A percentile compares a stretch with the other conserved stretches of the same genome.
These are phyloP conservation scores for Camelus dromedarius DNA, from an alignment of 2,113 vertebrate genomes.

Conservation along the genomic window DNA sequence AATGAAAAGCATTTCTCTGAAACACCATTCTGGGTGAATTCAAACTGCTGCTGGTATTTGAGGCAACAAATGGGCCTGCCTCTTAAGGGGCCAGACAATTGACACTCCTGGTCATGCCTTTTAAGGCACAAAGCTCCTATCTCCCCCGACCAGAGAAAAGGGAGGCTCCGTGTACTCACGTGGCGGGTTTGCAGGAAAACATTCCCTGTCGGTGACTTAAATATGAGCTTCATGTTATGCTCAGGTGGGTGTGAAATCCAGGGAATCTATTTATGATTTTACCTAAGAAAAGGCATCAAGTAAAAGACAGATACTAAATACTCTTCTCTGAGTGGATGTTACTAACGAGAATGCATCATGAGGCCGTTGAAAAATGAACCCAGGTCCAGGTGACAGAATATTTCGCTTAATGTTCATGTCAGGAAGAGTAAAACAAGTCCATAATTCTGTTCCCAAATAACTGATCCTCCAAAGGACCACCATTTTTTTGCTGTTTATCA, in stretches of 20 bases:
- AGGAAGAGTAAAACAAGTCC: neutral
- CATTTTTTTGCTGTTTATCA: neutral
- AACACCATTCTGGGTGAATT: neutral
- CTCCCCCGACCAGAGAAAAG: neutral
- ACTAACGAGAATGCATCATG: neutral
- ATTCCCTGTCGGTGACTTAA: neutral
- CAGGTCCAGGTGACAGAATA: neutral
- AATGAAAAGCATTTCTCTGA: neutral
- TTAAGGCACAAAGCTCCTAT: neutral
- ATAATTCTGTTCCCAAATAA: neutral
- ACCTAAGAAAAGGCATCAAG: conserved; percentile 7
- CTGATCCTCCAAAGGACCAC: neutral
- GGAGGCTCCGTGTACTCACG: neutral
- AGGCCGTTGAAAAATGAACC: conserved; percentile 24
- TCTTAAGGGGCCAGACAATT: neutral
- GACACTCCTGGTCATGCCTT: neutral
- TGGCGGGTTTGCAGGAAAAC: neutral
- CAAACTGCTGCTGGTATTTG: neutral
- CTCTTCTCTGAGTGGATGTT: conserved; percentile 2
- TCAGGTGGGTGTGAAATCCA: conserved; percentile 56
- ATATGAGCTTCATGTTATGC: conserved; percentile 35
- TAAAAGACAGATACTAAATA: neutral
- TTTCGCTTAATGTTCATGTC: neutral
- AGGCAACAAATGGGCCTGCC: neutral
- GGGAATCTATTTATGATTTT: conserved; percentile 25